Base-by-base conservation (phyloP, 1,140 invertebrate species). In the Chironomus tepperi region DNA sequence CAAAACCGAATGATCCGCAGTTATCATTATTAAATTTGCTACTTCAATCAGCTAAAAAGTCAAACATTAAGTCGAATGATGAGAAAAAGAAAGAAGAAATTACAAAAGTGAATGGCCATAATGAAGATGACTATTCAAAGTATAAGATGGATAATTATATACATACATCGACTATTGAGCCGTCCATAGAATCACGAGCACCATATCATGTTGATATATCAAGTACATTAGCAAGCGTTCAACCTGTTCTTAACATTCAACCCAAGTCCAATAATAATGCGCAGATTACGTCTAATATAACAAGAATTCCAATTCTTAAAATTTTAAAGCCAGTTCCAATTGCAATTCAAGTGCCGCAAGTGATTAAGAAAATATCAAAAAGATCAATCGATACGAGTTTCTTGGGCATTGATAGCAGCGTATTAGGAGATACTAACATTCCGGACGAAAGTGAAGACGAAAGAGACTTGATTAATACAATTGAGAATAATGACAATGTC, bases 121-220 rank as follows among this genome's bases (percentile, higher is more conserved):
- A 34, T 70, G 15, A 70, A 19, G 16, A 70, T 70, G 65, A 70
- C 18, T 15, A 70, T 70, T 70, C 24, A 10, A 70, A 70, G 7
- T 70, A 70, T 21, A 34, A 34, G 24, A 34, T 34, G 24, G 24
- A 34, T 34, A 70, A 70, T 18, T 19, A 70, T 10, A 70, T 70
- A 16, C 65, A 21, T 70, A 9, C 65, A 70, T 70, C 65, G 18
- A 16, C 16, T 18, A 70, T 18, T 21, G 19, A 19, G 1, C 65
- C 65, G 1, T 70, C 19, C 18, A 70, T 70, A 18, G 65, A 70
- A 18, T 70, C 65, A 21, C n/a, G 65, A 19, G 65, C 65, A 70
- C 65, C 65, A 19, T 70, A 70, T 21, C 16, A 18, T 19, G 65
- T 70, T 19, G 65, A 70, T 70, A 70, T 70, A 10, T 70, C 65